phyloP scores from a whole-genome alignment of 1,140 invertebrate genomes.

The Diorhabda elongata region DNA sequence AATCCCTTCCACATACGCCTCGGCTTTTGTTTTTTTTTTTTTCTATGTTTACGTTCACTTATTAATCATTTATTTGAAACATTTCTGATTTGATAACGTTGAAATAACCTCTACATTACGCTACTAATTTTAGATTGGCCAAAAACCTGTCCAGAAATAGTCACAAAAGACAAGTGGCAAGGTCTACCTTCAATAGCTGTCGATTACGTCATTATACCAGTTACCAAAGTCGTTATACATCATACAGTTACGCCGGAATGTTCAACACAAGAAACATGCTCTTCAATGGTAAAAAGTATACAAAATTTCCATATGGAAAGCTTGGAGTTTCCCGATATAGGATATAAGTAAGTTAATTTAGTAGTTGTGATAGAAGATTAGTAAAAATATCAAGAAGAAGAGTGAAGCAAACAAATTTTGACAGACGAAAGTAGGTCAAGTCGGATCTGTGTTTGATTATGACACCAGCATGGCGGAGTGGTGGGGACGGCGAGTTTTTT shows the following conservation, averaged over 20 bases:
- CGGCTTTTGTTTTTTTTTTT: too few species aligned
- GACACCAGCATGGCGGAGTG: too few species aligned
- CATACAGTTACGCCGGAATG: conserved; percentile 63
- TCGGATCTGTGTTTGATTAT: too few species aligned
- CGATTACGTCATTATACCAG: conserved; percentile 54
- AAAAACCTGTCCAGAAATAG: conserved; percentile 35
- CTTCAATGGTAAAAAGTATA: conserved; percentile 49
- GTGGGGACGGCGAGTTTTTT: too few species aligned
- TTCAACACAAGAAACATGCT: conserved; percentile 50
- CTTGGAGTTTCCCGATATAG: conserved; percentile 58
- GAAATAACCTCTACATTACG: too few species aligned
- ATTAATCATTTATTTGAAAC: too few species aligned
- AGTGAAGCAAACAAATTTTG: too few species aligned
- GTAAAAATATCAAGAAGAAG: background rate
- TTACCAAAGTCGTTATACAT: conserved; percentile 63
- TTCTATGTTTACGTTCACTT: too few species aligned
- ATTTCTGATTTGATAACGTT: too few species aligned
- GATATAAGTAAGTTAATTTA: conserved; percentile 51
- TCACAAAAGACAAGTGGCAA: conserved; percentile 40
- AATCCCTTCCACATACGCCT: too few species aligned
- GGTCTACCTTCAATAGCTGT: conserved; percentile 49
- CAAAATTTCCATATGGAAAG: conserved; percentile 58
- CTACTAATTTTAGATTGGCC: conserved; percentile 28
- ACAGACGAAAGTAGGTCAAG: too few species aligned
- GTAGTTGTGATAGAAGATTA: background rate